Conservation (phyloP, 2,797 vertebrate species). For the Cossypha niveicapilla region DNA sequence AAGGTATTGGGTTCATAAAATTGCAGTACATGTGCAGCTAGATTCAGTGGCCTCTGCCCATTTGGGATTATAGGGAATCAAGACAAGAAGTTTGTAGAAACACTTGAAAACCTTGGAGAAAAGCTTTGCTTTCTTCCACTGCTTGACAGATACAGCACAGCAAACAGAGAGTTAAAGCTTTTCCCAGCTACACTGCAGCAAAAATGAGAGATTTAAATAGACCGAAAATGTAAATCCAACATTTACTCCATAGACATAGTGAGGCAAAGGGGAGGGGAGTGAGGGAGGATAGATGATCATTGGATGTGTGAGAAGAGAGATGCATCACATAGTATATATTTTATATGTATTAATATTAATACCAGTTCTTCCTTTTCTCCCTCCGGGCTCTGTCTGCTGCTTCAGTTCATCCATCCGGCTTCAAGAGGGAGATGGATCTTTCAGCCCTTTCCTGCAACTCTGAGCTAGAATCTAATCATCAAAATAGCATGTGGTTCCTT, state of each 20-base stretch:
- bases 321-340: constrained; percentile 67
- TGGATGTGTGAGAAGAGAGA: constrained; percentile 61
- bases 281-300: constrained; percentile 56
- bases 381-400: constrained; percentile 54
- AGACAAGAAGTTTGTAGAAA: background rate
- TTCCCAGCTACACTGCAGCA: constrained; percentile 41
- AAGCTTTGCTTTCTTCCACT: background rate
- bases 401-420: constrained; percentile 66
- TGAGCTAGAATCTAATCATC: background rate
- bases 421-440: constrained; percentile 62
- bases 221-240: constrained; percentile 67
- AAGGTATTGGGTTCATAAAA: background rate
- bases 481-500: background rate
- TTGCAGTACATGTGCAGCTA: background rate
- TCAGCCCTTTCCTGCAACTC: constrained; percentile 13
- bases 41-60: background rate
- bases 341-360: constrained; percentile 71
- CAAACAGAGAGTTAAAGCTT: constrained; percentile 47
- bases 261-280: constrained; percentile 13
- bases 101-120: background rate
- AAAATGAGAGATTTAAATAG: constrained; percentile 68
- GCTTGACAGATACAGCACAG: background rate
- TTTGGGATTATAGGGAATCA: background rate
- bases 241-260: constrained; percentile 55
- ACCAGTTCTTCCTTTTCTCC: constrained; percentile 43